Conservation (phyloP, 2,113 vertebrate species). For the Gallinago paraguaiae region DNA sequence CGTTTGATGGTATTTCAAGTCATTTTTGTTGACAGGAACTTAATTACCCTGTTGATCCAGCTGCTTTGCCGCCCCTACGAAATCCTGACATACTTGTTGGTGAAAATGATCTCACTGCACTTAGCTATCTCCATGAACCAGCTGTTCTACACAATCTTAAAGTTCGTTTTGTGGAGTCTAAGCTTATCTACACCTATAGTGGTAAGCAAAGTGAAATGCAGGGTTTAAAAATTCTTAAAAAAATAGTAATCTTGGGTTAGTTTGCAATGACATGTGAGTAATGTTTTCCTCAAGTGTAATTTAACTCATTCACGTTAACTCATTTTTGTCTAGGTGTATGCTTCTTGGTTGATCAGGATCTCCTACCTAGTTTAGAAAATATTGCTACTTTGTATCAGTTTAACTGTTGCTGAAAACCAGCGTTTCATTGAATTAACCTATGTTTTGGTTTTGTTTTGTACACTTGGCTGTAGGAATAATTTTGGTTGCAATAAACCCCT, state of each 20-base stretch:
- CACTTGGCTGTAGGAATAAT: constrained; percentile 85
- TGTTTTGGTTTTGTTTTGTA: neutral
- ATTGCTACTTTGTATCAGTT: neutral
- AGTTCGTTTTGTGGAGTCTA: constrained; percentile 94
- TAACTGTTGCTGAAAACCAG: neutral
- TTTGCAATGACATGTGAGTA: neutral
- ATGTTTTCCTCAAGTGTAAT: neutral
- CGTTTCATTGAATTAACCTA: neutral
- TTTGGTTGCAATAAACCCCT: constrained; percentile 95
- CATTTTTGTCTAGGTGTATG: neutral
- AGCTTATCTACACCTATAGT: constrained; percentile 97
- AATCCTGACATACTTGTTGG: constrained; percentile 98
- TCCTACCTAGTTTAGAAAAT: neutral
- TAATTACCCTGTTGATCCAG: constrained; percentile 78
- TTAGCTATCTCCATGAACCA: constrained; percentile 96
- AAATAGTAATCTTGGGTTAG: neutral
- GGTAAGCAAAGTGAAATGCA: constrained; percentile 74
- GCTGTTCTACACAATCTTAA: constrained; percentile 95
- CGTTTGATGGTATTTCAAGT: neutral
- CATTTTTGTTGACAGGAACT: constrained; percentile 74
- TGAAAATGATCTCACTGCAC: constrained; percentile 97
- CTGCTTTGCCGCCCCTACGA: constrained; percentile 85
- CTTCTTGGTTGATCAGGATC: neutral
- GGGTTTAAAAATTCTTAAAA: neutral
- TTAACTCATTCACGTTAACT: neutral